phyloP scores from a whole-genome alignment of 2,113 vertebrate genomes.

The Thymallus thymallus region DNA sequence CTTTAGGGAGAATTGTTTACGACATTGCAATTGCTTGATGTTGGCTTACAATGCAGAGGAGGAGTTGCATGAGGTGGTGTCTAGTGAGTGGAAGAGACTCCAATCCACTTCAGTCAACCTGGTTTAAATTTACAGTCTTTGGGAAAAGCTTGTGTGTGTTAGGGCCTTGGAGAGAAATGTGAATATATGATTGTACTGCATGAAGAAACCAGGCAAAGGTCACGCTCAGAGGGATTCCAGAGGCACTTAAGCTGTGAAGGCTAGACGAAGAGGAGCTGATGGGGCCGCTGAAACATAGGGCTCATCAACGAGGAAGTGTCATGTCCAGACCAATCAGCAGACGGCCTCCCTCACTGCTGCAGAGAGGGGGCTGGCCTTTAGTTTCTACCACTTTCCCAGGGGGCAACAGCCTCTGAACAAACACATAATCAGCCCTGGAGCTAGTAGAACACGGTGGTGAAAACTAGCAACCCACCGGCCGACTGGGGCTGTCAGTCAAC shows the following conservation, averaged over 20 bases:
- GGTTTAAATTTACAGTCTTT: neutral
- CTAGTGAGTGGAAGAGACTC: neutral
- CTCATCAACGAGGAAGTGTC: constrained; percentile 11
- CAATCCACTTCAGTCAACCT: neutral
- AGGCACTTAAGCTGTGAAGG: neutral
- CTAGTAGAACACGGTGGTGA: too few relatives aligned
- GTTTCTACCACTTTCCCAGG: neutral
- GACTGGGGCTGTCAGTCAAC: too few relatives aligned
- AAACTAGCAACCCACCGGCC: neutral
- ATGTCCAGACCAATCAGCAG: constrained; percentile 16
- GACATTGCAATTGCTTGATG: neutral
- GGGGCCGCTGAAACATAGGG: too few relatives aligned
- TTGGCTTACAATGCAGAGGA: neutral
- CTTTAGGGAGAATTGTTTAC: neutral
- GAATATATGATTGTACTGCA: neutral
- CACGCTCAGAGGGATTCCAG: neutral
- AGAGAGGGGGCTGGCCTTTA: too few relatives aligned
- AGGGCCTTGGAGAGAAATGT: neutral
- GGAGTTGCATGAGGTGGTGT: neutral
- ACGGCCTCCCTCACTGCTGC: neutral
- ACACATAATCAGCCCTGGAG: too few relatives aligned
- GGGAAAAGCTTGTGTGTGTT: neutral
- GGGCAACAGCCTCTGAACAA: neutral
- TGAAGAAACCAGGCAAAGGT: neutral
- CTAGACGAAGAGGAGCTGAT: too few relatives aligned